Evolutionary conservation across 2,888 invertebrate species (phyloP), one percentile per base, ranked within the genome.

Genomic region (Tachystola acroxantha): DNA sequence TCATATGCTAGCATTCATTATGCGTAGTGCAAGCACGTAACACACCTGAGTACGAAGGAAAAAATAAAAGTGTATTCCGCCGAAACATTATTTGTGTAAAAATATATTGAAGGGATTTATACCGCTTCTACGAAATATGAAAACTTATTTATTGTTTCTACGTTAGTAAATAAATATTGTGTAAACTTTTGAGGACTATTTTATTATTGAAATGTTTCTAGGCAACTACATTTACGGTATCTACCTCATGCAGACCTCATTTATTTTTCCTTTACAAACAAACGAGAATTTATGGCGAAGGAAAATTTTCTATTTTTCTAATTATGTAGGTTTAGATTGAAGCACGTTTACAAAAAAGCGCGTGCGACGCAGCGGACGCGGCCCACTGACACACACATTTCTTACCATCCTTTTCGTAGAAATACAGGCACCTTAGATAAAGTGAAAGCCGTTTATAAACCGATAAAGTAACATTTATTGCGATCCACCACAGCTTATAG

Each of bases 321-420:
- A 79, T 76, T 74, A 76, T 70, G 67, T 77, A 67, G 73, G 72
- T 67, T 64, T 66, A 68, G 67, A 68, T 70, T 64, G 72, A 68
- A 57, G 60, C 56, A 54, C 48, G 64, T 64, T 53, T 51, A 77
- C 70, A 82, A 81, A 82, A 80, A 77, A 64, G 57, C 58, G 63
- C 63, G 63, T 59, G 65, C 27, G 11, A 51, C 51, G 53, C 73
- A 64, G 66, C 82, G 80, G 81, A 78, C 79, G 70, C 79, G 85
- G 60, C 82, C 78, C 76, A 86, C 85, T 86, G 65, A 84, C 85
- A 84, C 72, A 77, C 70, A 76, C 76, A 72, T 58, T 86, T 84
- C 81, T 85, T 84, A 71, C 79, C 70, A 72, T 77, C 79, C 78
- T 82, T 81, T 85, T 84, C 85, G 76, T 69, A 75, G 85, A 86